Percentiles rank a stretch among this genome's conserved stretches.
These are phyloP conservation scores for Sisor rabdophorus DNA, from an alignment of 2,113 vertebrate genomes.

Conservation along the genomic window DNA sequence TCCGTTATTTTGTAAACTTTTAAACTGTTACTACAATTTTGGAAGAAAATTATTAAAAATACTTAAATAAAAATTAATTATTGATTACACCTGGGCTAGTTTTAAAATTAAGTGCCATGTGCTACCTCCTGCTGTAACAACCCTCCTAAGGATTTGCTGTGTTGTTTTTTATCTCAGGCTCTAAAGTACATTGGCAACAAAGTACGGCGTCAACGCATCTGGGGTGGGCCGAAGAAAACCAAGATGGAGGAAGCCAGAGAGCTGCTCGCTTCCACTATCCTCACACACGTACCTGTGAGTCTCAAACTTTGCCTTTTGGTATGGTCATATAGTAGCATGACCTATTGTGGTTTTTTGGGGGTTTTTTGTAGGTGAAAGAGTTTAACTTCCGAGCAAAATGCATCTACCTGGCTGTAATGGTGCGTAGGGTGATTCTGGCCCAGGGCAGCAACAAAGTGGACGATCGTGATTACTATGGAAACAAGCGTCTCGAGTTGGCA, in stretches of 20 bases:
- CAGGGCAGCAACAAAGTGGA: conserved; percentile 97
- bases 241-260: conserved; percentile 98
- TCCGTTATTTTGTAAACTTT: no score
- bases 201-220: conserved; percentile 94
- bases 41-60: no score
- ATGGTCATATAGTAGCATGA: no score
- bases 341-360: background rate
- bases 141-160: no score
- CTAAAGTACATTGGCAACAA: conserved; percentile 95
- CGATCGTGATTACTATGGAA: conserved; percentile 97
- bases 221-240: conserved; percentile 97
- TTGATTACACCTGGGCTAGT: no score
- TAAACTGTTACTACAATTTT: no score
- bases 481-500: conserved; percentile 94
- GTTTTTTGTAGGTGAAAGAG: conserved; percentile 84
- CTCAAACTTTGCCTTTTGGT: background rate
- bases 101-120: no score
- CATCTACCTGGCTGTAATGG: conserved; percentile 97
- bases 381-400: conserved; percentile 98
- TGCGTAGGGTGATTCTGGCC: conserved; percentile 93
- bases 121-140: no score
- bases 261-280: conserved; percentile 88
- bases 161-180: conserved; percentile 70
- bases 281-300: conserved; percentile 89
- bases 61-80: no score